Evolutionary conservation across 2,113 vertebrate species (phyloP).

Genomic region (Sturnira hondurensis): DNA sequence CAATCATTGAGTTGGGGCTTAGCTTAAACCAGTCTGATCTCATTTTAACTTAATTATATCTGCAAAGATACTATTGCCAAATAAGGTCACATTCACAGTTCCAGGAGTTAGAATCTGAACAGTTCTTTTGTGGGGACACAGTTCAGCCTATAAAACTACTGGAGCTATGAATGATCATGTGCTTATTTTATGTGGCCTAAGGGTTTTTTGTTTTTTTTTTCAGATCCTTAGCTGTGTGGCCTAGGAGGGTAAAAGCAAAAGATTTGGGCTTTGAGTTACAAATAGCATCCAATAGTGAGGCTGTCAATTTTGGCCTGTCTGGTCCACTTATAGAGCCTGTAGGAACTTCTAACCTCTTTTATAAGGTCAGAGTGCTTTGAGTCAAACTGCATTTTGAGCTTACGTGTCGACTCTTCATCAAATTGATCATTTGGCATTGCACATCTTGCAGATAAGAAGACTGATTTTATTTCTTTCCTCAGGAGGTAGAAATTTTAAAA

Average conservation of each 20-base stretch:
- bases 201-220: too few species aligned
- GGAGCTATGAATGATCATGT: background rate
- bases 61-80: background rate
- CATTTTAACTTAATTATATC: background rate
- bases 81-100: background rate
- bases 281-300: background rate
- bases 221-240: background rate
- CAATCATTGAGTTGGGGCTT: background rate
- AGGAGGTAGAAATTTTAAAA: conserved; percentile 88
- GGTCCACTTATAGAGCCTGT: background rate
- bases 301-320: background rate
- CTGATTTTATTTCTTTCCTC: conserved; percentile 34
- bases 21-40: background rate
- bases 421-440: background rate
- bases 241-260: background rate
- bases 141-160: background rate
- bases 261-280: background rate
- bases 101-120: background rate
- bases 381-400: background rate
- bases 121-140: background rate
- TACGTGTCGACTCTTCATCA: background rate
- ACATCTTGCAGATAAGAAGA: background rate
- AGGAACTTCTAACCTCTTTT: background rate
- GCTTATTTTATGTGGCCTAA: background rate
- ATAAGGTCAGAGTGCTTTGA: background rate